Conservation (phyloP, 1,140 invertebrate species). For the Dendrolimus kikuchii region DNA sequence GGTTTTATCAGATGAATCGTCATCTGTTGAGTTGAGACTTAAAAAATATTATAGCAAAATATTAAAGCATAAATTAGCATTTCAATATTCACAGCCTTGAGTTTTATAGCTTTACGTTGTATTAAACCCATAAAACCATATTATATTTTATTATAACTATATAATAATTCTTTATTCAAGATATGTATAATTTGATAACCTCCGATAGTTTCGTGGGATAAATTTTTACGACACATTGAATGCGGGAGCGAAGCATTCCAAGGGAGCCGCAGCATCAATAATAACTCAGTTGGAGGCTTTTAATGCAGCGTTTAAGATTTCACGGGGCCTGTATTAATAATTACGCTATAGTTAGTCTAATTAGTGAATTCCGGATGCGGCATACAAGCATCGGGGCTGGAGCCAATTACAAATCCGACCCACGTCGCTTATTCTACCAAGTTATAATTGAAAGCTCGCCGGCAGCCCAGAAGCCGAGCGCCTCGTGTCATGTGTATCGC, state of each 20-base stretch:
- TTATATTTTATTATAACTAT: too few species aligned
- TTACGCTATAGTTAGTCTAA: slow-evolving; percentile 43
- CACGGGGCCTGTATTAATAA: slow-evolving; percentile 23
- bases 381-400: slow-evolving; percentile 32
- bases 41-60: too few species aligned
- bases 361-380: slow-evolving; percentile 37
- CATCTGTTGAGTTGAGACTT: too few species aligned
- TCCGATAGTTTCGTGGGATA: too few species aligned
- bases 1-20: too few species aligned
- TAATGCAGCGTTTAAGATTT: not conserved
- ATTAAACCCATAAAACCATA: too few species aligned
- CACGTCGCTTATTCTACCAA: slow-evolving; percentile 47
- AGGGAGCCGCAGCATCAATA: not conserved
- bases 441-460: slow-evolving; percentile 64
- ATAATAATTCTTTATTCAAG: too few species aligned
- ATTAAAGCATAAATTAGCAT: too few species aligned
- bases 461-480: slow-evolving; percentile 44
- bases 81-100: too few species aligned
- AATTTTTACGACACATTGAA: slow-evolving; percentile 9
- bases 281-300: not conserved
- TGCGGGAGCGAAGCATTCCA: too few species aligned
- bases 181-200: too few species aligned
- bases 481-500: slow-evolving; percentile 37
- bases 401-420: slow-evolving; percentile 45
- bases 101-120: too few species aligned